phyloP scores from a whole-genome alignment of 2,888 invertebrate species.

The Tenthredo distinguenda region DNA sequence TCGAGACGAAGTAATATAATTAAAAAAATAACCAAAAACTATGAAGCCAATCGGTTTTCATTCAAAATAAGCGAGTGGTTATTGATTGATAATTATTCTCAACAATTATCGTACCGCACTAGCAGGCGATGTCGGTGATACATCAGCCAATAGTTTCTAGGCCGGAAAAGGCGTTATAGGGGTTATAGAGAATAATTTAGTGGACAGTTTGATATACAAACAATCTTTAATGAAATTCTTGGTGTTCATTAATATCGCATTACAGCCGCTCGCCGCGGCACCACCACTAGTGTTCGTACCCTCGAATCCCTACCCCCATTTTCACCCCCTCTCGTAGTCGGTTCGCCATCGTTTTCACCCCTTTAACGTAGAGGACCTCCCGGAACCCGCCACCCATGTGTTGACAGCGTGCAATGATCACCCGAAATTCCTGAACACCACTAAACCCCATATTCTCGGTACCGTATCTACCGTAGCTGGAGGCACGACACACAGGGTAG shows the following conservation, averaged over 20 bases:
- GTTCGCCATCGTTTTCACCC: constrained; percentile 55
- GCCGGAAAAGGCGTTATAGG: constrained; percentile 72
- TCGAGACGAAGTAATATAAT: background rate
- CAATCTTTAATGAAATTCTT: constrained; percentile 85
- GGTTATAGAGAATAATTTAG: constrained; percentile 80
- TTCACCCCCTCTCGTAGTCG: constrained; percentile 60
- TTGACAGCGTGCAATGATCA: constrained; percentile 60
- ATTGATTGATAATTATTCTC: background rate
- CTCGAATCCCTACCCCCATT: constrained; percentile 50
- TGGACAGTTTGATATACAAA: constrained; percentile 83
- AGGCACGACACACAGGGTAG: constrained; percentile 17
- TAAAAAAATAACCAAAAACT: background rate
- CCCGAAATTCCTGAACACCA: constrained; percentile 64
- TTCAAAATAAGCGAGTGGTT: background rate
- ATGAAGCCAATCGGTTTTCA: background rate
- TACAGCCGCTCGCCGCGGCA: constrained; percentile 75
- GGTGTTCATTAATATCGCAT: constrained; percentile 85
- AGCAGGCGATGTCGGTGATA: background rate
- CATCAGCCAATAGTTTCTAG: constrained; percentile 74
- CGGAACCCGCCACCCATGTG: constrained; percentile 60
- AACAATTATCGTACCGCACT: background rate
- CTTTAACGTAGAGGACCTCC: constrained; percentile 52
- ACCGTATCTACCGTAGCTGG: constrained; percentile 9
- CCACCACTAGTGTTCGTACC: constrained; percentile 61
- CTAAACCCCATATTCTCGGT: constrained; percentile 49